Base-by-base conservation (phyloP, 1,140 invertebrate genomes). In the Chionoecetes opilio region DNA sequence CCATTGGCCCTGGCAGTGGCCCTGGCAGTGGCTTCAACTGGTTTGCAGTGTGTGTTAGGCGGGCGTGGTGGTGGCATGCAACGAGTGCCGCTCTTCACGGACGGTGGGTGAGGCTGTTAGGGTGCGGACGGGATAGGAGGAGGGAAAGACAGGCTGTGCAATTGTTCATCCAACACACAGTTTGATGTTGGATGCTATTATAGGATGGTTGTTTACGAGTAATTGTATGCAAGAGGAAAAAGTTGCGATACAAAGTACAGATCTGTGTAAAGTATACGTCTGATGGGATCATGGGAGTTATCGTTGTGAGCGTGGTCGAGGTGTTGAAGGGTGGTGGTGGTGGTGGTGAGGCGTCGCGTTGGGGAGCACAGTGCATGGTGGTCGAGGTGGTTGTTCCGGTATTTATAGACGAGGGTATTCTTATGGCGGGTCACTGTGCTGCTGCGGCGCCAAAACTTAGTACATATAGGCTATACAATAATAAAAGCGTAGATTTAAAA, bases 61-160 rank as follows among this genome's bases (percentile, higher is more conserved):
- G 63, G 11, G n/a, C 0, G 11, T 75, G 63, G 63, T 75, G 63
- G 63, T 75, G 63, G 63, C 63, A 75, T 75, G 63, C 21, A n/a
- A 75, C 63, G 63, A n/a, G 63, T 75, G 63, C 63, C 63, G 63
- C 63, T 75, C 9, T 75, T 75, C 63, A 75, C 63, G 63, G 63
- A 75, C 63, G 63, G 63, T 75, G n/a, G 21, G 63, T 75, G 63
- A n/a, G 63, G n/a, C 21, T 75, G n/a, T 5, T n/a, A n/a, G 8
- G n/a, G 63, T 46, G n/a, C 26, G 6, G 63, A 75, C n/a, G n/a
- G n/a, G n/a, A 5, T n/a, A n/a, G 8, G n/a, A 26, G 5, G n/a
- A 75, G 6, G 63, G n/a, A 5, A 21, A 21, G n/a, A 5, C 41
- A 46, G 41, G 14, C 9, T 63, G 53, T 63, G 9, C 3, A 14